Evolutionary conservation across 2,888 invertebrate genomes (phyloP).

Genomic region (Nemurella pictetii): DNA sequence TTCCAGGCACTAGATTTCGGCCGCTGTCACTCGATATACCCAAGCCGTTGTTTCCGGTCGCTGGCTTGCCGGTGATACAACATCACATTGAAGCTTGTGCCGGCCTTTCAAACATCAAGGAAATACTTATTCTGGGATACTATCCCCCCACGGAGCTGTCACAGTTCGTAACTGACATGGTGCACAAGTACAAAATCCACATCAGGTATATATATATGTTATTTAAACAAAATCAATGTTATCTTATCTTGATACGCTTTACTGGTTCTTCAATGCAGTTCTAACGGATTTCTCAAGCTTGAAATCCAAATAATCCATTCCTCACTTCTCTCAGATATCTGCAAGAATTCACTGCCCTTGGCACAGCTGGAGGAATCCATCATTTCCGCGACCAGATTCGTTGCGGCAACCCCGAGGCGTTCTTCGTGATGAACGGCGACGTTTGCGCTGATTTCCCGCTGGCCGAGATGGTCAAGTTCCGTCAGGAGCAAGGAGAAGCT

Average conservation of each 20-base stretch:
- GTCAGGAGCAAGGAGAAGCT: conserved; percentile 59
- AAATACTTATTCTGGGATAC: conserved; percentile 92
- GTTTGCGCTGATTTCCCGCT: conserved; percentile 97
- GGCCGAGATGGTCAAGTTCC: conserved; percentile 77
- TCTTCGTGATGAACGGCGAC: conserved; percentile 96
- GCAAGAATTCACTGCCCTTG: conserved; percentile 92
- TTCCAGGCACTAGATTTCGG: conserved; percentile 92
- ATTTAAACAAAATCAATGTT: too few relatives aligned
- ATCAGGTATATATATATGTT: conserved; percentile 73
- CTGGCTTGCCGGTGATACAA: conserved; percentile 93
- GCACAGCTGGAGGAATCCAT: conserved; percentile 96
- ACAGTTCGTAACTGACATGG: conserved; percentile 85
- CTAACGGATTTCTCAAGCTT: too few relatives aligned
- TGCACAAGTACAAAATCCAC: conserved; percentile 76
- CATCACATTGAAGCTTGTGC: conserved; percentile 96
- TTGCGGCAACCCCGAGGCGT: conserved; percentile 81
- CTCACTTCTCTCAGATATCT: conserved; percentile 76
- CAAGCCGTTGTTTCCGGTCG: conserved; percentile 96
- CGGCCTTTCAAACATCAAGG: conserved; percentile 75
- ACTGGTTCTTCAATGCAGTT: too few relatives aligned
- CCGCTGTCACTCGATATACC: conserved; percentile 96
- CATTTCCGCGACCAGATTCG: conserved; percentile 96
- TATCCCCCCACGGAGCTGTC: conserved; percentile 84
- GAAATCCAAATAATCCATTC: too few relatives aligned
- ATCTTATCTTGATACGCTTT: too few relatives aligned